Evolutionary conservation across 2,888 invertebrate species (phyloP).

Genomic region (Tridacna gigas): DNA sequence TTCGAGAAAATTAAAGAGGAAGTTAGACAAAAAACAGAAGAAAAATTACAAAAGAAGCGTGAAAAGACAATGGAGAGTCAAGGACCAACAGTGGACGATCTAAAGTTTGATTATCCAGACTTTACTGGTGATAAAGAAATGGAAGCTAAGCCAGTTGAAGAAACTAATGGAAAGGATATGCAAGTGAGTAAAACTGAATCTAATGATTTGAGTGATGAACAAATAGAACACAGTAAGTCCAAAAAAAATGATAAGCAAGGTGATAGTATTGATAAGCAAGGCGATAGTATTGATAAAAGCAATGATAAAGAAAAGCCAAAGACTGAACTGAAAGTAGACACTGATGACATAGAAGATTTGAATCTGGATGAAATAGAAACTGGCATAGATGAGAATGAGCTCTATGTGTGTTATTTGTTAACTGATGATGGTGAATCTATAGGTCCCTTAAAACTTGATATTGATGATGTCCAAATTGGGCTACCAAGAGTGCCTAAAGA

Average conservation of each 20-base stretch:
- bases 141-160: neutral
- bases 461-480: constrained; percentile 74
- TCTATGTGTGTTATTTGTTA: constrained; percentile 77
- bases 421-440: constrained; percentile 78
- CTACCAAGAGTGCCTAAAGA: constrained; percentile 59
- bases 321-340: constrained; percentile 22
- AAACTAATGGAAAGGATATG: neutral
- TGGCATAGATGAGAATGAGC: constrained; percentile 70
- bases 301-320: constrained; percentile 26
- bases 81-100: constrained; percentile 47
- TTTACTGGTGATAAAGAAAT: neutral
- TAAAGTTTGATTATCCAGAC: constrained; percentile 18
- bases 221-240: neutral
- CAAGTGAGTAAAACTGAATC: neutral
- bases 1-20: constrained; percentile 18
- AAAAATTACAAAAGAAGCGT: constrained; percentile 41
- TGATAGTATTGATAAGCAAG: neutral
- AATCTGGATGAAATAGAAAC: constrained; percentile 68
- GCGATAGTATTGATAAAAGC: neutral
- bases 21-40: constrained; percentile 26
- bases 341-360: constrained; percentile 50
- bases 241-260: neutral
- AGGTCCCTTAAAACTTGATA: constrained; percentile 79
- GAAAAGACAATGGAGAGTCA: constrained; percentile 63
- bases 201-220: neutral